Base-by-base conservation (phyloP, 2,113 vertebrate species). In the Tringa solitaria region DNA sequence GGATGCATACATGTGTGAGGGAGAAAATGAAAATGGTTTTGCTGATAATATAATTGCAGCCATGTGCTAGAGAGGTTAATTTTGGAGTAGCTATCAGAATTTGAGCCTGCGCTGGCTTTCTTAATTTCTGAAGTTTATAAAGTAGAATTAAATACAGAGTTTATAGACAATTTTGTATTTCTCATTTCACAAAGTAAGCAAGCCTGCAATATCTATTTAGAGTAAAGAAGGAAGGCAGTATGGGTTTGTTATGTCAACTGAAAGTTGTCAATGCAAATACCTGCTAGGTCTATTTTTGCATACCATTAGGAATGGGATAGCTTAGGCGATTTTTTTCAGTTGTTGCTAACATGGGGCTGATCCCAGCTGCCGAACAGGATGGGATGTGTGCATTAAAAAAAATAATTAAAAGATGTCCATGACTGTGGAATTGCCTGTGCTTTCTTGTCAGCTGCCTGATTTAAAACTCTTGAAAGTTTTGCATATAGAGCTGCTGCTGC, bases 401-500 rank as follows among this genome's bases (percentile, higher is more conserved):
- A 50, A 35, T 46, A 10, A 13, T 4, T 5, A 1, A 27, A 32
- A 89, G 50, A 69, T 5, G 16, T 14, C 61, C 0, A 0, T 35
- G 41, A 12, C 27, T 76, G 3, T 79, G 54, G 37, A 79, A 65
- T 85, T 75, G n/a, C 24, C n/a, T 64, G 3, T 74, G 9, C 26
- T 75, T 94, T 93, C 57, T 76, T 89, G 57, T 73, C 73, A 82
- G 61, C 45, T 54, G 61, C 17, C 12, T 82, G 72, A 80, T 93
- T 79, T 87, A 68, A 84, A 94, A 39, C 60, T 60, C 35, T 69
- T 84, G 28, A 9, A 56, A 84, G 24, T 84, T 93, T 78, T 79
- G 43, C 46, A 13, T 59, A 43, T 23, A 57, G 35, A 84, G 13
- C 45, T 95, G 43, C 41, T 95, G 43, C 64, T 93, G 51, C 70